Conservation (phyloP, 2,113 vertebrate genomes). For the Poeciliopsis occidentalis region DNA sequence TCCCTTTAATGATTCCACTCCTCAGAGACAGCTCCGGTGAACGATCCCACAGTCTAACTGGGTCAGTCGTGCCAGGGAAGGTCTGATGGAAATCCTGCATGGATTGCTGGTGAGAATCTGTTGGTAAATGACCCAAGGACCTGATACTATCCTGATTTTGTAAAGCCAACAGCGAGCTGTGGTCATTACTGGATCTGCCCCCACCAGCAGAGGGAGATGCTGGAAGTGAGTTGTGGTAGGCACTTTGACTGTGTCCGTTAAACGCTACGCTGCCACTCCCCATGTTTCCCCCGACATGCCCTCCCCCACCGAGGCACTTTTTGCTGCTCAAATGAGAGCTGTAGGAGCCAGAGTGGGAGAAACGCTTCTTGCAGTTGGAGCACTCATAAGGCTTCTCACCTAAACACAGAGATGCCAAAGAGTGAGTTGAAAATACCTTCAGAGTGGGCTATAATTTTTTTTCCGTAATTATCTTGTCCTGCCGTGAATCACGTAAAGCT, state of each 20-base stretch:
- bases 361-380: slow-evolving; percentile 85
- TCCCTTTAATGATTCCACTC: slow-evolving; percentile 68
- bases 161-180: slow-evolving; percentile 51
- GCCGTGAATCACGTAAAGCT: slow-evolving; percentile 21
- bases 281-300: slow-evolving; percentile 41
- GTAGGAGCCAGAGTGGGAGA: slow-evolving; percentile 86
- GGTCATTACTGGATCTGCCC: slow-evolving; percentile 63
- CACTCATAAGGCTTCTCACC: slow-evolving; percentile 87
- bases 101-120: slow-evolving; percentile 56
- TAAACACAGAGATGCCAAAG: slow-evolving; percentile 40
- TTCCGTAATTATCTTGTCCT: slow-evolving; percentile 15
- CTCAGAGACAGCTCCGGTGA: slow-evolving; percentile 60
- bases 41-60: slow-evolving; percentile 70
- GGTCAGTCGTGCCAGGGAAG: slow-evolving; percentile 39
- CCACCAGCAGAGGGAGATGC: slow-evolving; percentile 68
- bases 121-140: slow-evolving; percentile 16
- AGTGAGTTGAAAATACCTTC: slow-evolving; percentile 25
- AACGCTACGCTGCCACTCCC: slow-evolving; percentile 49
- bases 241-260: slow-evolving; percentile 68
- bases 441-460: slow-evolving; percentile 14
- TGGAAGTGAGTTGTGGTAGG: slow-evolving; percentile 68
- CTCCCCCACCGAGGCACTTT: slow-evolving; percentile 79
- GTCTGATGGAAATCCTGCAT: slow-evolving; percentile 51
- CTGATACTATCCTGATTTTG: slow-evolving; percentile 47
- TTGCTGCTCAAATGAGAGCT: slow-evolving; percentile 87